phyloP scores from a whole-genome alignment of 2,888 invertebrate species.

The Sinopyrophorus schimmeli region DNA sequence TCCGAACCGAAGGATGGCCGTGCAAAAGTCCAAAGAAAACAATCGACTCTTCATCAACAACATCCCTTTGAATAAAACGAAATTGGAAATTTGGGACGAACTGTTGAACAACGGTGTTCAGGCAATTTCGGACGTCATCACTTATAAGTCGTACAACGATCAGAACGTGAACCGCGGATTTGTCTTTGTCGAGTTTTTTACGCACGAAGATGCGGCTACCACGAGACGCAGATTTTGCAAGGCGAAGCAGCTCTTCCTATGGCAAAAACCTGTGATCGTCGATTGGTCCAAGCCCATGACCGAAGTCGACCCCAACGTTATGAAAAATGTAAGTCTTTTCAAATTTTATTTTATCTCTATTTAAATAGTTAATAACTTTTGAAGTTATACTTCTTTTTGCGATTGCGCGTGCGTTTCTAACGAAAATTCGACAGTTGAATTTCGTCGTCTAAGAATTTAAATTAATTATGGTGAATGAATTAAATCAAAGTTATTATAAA shows the following conservation, averaged over 20 bases:
- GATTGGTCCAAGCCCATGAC: slow-evolving; percentile 86
- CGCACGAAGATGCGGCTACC: slow-evolving; percentile 73
- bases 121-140: slow-evolving; percentile 58
- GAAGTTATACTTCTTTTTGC: too few relatives aligned
- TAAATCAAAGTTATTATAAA: too few relatives aligned
- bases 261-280: slow-evolving; percentile 69
- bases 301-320: slow-evolving; percentile 68
- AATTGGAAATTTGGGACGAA: slow-evolving; percentile 64
- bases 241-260: slow-evolving; percentile 59
- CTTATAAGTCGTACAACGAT: slow-evolving; percentile 64
- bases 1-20: slow-evolving; percentile 66
- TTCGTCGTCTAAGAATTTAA: too few relatives aligned
- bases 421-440: too few relatives aligned
- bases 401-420: too few relatives aligned
- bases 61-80: slow-evolving; percentile 46
- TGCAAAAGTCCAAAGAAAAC: slow-evolving; percentile 59
- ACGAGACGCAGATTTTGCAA: slow-evolving; percentile 61
- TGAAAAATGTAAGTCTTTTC: slow-evolving; percentile 60
- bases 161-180: slow-evolving; percentile 73
- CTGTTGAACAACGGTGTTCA: slow-evolving; percentile 58
- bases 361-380: too few relatives aligned
- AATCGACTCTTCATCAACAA: slow-evolving; percentile 46
- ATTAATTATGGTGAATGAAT: too few relatives aligned
- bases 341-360: slow-evolving; percentile 4
- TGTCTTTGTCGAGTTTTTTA: slow-evolving; percentile 79